phyloP scores from a whole-genome alignment of 2,888 invertebrate species.

The Tachystola acroxantha region DNA sequence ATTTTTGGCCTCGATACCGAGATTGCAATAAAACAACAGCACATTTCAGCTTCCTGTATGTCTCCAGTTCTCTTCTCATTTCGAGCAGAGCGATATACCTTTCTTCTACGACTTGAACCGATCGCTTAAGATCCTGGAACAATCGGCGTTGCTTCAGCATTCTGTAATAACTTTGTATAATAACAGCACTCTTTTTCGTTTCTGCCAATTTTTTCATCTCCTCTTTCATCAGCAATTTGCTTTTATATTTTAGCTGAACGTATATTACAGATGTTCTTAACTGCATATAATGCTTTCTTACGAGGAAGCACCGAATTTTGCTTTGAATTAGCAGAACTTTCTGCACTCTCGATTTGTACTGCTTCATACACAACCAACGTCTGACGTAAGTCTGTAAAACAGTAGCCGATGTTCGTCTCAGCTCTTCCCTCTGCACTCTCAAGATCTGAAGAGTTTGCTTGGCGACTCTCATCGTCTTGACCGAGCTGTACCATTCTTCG shows the following conservation, averaged over 20 bases:
- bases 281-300: conserved; percentile 33
- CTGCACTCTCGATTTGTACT: conserved; percentile 29
- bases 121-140: conserved; percentile 35
- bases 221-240: conserved; percentile 48
- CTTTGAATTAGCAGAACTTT: conserved; percentile 46
- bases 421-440: conserved; percentile 32
- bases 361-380: conserved; percentile 47
- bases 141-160: conserved; percentile 36
- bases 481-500: conserved; percentile 69
- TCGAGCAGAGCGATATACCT: conserved; percentile 41
- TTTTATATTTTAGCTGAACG: conserved; percentile 58
- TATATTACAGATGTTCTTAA: conserved; percentile 35
- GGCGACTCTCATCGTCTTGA: conserved; percentile 40
- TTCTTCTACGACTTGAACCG: conserved; percentile 37
- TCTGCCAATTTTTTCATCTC: conserved; percentile 35
- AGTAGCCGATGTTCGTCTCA: conserved; percentile 37
- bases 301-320: conserved; percentile 39
- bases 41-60: conserved; percentile 39
- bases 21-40: conserved; percentile 65
- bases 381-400: conserved; percentile 46
- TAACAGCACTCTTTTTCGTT: conserved; percentile 35
- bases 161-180: conserved; percentile 64
- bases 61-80: conserved; percentile 46
- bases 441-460: conserved; percentile 33
- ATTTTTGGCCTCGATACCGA: conserved; percentile 56